Percentiles rank a stretch among this genome's conserved stretches.
Conservation (phyloP, 2,888 invertebrate species). For the Eupithecia centaureata region DNA sequence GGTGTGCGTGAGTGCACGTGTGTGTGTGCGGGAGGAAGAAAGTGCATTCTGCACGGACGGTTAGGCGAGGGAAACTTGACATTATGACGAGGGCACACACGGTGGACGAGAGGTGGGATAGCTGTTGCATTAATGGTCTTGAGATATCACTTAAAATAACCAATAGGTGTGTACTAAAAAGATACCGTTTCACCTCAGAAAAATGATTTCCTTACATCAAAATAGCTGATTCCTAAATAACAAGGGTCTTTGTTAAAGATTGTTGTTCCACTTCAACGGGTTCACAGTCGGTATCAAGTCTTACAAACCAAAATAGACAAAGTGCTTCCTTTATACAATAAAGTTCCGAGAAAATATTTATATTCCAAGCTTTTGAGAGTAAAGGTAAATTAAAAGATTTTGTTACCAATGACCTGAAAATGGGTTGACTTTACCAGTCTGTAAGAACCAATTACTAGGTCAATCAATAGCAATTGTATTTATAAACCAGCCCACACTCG, state of each 20-base stretch:
- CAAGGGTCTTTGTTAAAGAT: not conserved
- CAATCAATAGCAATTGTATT: not conserved
- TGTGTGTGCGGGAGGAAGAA: constrained; percentile 68
- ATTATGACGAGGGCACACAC: constrained; percentile 50
- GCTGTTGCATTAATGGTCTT: constrained; percentile 11
- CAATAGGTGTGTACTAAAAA: not conserved
- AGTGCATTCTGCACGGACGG: constrained; percentile 80
- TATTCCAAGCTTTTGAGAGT: not conserved
- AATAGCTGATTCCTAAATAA: not conserved
- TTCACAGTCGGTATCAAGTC: not conserved
- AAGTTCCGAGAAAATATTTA: not conserved
- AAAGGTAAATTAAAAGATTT: not conserved
- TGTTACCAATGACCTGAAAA: not conserved
- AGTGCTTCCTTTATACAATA: not conserved
- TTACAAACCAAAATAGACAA: not conserved
- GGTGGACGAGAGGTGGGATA: constrained; percentile 23
- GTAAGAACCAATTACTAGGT: not conserved
- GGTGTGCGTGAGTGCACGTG: constrained; percentile 42
- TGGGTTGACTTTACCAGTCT: not conserved
- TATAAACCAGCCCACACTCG: not conserved
- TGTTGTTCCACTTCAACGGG: not conserved
- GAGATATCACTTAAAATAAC: not conserved
- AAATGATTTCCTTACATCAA: not conserved
- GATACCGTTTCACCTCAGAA: not conserved
- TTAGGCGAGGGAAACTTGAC: constrained; percentile 77